Evolutionary conservation across 2,797 vertebrate species (phyloP).

Genomic region (Meriones psammophilus): DNA sequence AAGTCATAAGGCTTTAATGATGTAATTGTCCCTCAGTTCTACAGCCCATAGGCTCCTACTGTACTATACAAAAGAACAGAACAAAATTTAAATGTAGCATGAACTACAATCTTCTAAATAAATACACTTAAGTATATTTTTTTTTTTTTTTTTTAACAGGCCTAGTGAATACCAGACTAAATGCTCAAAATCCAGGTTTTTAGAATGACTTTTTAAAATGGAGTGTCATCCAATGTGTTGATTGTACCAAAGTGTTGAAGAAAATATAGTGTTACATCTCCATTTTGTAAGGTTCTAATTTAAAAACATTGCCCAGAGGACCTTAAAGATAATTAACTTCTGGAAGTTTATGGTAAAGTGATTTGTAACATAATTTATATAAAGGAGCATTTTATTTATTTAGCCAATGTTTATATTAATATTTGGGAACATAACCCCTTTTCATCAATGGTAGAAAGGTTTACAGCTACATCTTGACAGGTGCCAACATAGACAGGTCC

Average conservation of each 20-base stretch:
- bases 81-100: conserved; percentile 23
- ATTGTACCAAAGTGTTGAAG: not conserved
- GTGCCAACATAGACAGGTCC: not conserved
- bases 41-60: not conserved
- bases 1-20: not conserved
- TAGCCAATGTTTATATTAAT: conserved; percentile 9
- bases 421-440: not conserved
- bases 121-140: not conserved
- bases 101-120: not conserved
- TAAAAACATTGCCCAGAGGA: conserved; percentile 21
- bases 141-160: not conserved
- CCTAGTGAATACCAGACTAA: not conserved
- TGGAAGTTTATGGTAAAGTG: conserved; percentile 20
- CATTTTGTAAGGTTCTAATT: not conserved
- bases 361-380: conserved; percentile 27
- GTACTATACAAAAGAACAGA: conserved; percentile 22
- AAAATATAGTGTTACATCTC: not conserved
- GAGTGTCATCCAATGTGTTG: not conserved
- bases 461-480: not conserved
- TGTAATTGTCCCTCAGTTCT: conserved; percentile 1
- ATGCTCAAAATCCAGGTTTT: not conserved
- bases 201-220: not conserved
- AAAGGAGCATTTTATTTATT: not conserved
- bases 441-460: not conserved
- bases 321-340: not conserved